Base-by-base conservation (phyloP, 1,140 invertebrate genomes). In the Ips nitidus region DNA sequence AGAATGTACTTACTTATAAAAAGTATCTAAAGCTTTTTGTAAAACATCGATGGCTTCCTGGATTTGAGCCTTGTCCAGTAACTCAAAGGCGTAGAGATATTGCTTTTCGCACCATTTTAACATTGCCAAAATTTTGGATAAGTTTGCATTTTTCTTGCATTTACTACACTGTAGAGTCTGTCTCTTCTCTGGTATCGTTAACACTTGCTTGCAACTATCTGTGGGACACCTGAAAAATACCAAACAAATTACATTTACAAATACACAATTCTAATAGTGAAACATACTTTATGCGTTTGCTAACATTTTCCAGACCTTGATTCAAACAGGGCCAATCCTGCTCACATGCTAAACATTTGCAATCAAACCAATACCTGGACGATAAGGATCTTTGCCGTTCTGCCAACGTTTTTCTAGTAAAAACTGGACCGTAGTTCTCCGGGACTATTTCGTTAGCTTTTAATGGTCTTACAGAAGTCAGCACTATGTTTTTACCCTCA, bases 341-440 rank as follows among this genome's bases (percentile, higher is more conserved):
- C 52, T 79, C 79, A 75, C 94, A 95, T 1, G 92, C 87, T 58
- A 80, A 75, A 77, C 94, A 95, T 43, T 83, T 80, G 74, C 94
- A 95, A 36, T 84, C 80, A 76, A 95, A 95, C 86, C 90, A 93
- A 78, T 94, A 95, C 56, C 93, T 86, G 6, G 86, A 88, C 2
- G 81, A 79, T 1, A 96, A 81, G 5, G 86, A 84, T 52, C 83
- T 80, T 74, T 88, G 86, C 1, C 94, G 81, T 22, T 91, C 86
- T n/a, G 81, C 80, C 4, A 86, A 75, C 36, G 75, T 81, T 55
- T 85, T 86, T 71, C 89, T 87, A 3, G 90, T 88, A 77, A 92
- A 94, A 65, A 91, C 84, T 3, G 91, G 92, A 0, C 93, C 93
- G 80, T 97, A 97, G 79, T 95, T 95, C 75, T 95, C 94, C 1